Conservation (phyloP, 1,140 invertebrate species). For the Coptotermes formosanus region DNA sequence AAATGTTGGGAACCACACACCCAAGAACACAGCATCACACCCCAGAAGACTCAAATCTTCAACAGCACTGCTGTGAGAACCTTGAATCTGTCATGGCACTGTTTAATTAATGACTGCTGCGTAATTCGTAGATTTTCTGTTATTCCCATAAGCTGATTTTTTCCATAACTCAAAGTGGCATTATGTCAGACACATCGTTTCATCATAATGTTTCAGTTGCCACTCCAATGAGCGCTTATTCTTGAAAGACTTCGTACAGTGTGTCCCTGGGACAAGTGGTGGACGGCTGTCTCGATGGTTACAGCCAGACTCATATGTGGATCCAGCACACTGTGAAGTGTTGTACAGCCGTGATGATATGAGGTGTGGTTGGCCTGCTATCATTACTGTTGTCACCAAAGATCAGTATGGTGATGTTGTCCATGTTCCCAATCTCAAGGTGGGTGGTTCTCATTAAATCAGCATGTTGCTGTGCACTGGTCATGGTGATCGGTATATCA, state of each 20-base stretch:
- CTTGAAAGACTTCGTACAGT: slow-evolving; percentile 87
- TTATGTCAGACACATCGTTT: no score
- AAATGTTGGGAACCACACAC: no score
- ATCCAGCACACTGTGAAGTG: slow-evolving; percentile 83
- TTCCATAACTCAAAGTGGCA: no score
- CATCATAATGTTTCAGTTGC: slow-evolving; percentile 53
- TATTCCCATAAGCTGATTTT: no score
- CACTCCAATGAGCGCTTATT: slow-evolving; percentile 92
- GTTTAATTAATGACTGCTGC: no score
- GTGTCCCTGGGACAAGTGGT: slow-evolving; percentile 82
- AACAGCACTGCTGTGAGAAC: no score
- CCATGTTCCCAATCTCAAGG: slow-evolving; percentile 80
- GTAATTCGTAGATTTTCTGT: no score
- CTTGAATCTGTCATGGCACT: no score
- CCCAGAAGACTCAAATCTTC: no score
- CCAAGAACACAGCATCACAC: no score
- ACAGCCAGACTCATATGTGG: slow-evolving; percentile 88
- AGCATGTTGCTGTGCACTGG: not conserved
- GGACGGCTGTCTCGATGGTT: slow-evolving; percentile 91
- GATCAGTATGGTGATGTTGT: slow-evolving; percentile 93
- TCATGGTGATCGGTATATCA: not conserved
- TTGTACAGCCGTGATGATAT: slow-evolving; percentile 72
- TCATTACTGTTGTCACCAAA: slow-evolving; percentile 78
- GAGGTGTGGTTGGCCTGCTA: slow-evolving; percentile 77
- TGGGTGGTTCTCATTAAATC: slow-evolving; percentile 43